Percentiles rank a stretch among this genome's conserved stretches.
Evolutionary conservation across 1,140 invertebrate genomes (phyloP).

Genomic region (Aphis craccivora): DNA sequence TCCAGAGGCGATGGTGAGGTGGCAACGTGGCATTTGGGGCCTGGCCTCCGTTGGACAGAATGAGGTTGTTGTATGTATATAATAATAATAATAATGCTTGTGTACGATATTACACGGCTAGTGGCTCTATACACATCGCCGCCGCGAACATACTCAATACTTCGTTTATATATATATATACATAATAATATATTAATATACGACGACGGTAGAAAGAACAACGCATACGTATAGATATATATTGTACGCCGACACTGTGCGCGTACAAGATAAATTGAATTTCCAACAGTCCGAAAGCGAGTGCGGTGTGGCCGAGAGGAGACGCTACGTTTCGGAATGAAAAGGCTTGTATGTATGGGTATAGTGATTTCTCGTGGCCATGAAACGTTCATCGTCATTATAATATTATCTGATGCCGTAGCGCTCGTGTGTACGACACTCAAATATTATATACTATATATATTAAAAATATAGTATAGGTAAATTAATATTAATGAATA

Average conservation of each 20-base stretch:
- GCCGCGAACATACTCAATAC: background rate
- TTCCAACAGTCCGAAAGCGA: conserved; percentile 32
- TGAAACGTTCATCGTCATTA: conserved; percentile 52
- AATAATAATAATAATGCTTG: background rate
- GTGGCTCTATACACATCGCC: conserved; percentile 1
- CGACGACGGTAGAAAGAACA: conserved; percentile 31
- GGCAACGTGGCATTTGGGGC: conserved; percentile 48
- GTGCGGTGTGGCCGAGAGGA: conserved; percentile 18
- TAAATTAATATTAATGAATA: background rate
- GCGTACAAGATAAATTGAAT: conserved; percentile 52
- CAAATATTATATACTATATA: background rate
- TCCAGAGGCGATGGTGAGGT: conserved; percentile 28
- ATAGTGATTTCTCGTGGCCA: conserved; percentile 32
- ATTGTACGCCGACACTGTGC: background rate
- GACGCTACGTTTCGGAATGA: conserved; percentile 33
- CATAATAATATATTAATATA: background rate
- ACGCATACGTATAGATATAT: background rate
- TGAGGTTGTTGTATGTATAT: conserved; percentile 35
- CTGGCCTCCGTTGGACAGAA: conserved; percentile 54
- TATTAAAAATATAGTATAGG: background rate
- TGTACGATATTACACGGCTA: conserved; percentile 11
- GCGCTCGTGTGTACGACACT: background rate
- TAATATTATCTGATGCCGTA: conserved; percentile 31
- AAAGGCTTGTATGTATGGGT: conserved; percentile 1
- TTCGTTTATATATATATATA: background rate